Evolutionary conservation across 2,888 invertebrate species (phyloP).

Genomic region (Timandra comae): DNA sequence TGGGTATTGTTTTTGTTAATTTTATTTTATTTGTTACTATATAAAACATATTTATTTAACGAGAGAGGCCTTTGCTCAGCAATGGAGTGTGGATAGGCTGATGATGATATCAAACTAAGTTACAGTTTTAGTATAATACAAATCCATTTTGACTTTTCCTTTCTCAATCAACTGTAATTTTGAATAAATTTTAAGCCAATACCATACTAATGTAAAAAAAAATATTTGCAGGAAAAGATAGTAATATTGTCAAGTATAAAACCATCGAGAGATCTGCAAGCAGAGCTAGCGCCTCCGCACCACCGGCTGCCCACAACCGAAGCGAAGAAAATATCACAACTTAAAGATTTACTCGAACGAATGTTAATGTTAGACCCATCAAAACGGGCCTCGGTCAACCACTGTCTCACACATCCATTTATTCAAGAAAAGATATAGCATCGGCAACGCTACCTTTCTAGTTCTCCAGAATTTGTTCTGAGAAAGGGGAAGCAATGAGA

Average conservation of each 20-base stretch:
- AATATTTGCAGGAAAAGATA: constrained; percentile 95
- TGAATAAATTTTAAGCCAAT: no score
- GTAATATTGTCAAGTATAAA: constrained; percentile 96
- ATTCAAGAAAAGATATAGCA: constrained; percentile 93
- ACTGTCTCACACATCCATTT: constrained; percentile 95
- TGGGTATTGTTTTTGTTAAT: constrained; percentile 65
- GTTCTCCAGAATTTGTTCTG: neutral
- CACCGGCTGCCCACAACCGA: constrained; percentile 93
- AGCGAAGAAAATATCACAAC: constrained; percentile 91
- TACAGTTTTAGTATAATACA: no score
- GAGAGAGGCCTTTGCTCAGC: no score
- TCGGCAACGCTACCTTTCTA: no score
- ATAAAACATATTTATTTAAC: no score
- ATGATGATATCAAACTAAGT: no score
- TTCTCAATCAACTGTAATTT: no score
- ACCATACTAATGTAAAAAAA: no score
- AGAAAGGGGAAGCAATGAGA: no score
- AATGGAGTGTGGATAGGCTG: no score
- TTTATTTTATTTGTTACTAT: no score
- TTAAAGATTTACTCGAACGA: constrained; percentile 94
- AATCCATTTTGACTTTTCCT: no score
- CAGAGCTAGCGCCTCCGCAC: constrained; percentile 89
- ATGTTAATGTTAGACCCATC: constrained; percentile 94
- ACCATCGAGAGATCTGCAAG: constrained; percentile 88
- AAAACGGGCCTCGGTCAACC: constrained; percentile 95